A percentile compares a stretch with the other conserved stretches of the same genome.
Conservation (phyloP, 2,888 invertebrate genomes). For the Aspidiotus rigidus region DNA sequence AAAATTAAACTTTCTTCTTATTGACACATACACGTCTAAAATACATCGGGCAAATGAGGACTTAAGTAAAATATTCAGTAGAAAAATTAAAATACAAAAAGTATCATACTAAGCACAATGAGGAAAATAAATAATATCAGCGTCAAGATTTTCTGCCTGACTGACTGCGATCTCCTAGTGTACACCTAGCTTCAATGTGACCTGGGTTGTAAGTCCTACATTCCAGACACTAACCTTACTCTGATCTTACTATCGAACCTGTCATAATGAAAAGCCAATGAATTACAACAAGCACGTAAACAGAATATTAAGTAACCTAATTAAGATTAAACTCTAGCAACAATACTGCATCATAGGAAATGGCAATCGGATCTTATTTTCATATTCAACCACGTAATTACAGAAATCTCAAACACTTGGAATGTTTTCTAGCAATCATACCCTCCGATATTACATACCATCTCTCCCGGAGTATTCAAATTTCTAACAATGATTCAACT, state of each 20-base stretch:
- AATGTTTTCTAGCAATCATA: no score
- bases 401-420: no score
- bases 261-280: conserved; percentile 29
- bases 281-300: not conserved
- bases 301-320: no score
- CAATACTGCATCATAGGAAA: no score
- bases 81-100: conserved; percentile 12
- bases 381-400: no score
- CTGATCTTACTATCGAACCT: conserved; percentile 21
- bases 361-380: no score
- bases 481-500: no score
- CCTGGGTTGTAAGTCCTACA: conserved; percentile 16
- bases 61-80: conserved; percentile 14
- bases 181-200: conserved; percentile 30
- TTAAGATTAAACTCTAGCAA: no score
- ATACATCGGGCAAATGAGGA: conserved; percentile 25
- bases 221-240: conserved; percentile 27
- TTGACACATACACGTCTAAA: not conserved
- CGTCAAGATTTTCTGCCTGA: conserved; percentile 26
- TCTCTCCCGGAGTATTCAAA: no score
- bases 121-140: conserved; percentile 17
- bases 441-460: no score
- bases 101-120: conserved; percentile 8
- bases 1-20: conserved; percentile 5
- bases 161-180: conserved; percentile 29